phyloP scores from a whole-genome alignment of 1,140 invertebrate species.

The Papilio machaon region DNA sequence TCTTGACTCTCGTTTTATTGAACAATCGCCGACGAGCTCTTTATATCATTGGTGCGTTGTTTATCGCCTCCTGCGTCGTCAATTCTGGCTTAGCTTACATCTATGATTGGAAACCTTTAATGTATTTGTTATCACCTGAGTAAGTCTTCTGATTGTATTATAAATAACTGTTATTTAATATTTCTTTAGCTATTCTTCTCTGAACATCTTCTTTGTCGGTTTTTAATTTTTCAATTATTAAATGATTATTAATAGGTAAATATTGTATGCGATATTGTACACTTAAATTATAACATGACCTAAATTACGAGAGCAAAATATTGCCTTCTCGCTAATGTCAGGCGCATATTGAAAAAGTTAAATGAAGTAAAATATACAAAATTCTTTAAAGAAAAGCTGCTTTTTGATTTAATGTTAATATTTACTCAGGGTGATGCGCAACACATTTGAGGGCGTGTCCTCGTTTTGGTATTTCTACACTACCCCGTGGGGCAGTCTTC shows the following conservation, averaged over 20 bases:
- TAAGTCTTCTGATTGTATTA: constrained; percentile 48
- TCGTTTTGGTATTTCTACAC: constrained; percentile 59
- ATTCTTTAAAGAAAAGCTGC: background rate
- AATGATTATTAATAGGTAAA: too few relatives aligned
- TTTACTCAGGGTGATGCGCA: constrained; percentile 49
- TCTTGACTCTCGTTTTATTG: constrained; percentile 47
- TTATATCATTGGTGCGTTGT: constrained; percentile 41
- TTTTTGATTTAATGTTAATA: background rate
- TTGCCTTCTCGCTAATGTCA: background rate
- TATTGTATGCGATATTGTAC: too few relatives aligned
- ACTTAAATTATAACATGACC: background rate
- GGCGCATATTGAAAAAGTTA: background rate
- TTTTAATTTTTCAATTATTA: too few relatives aligned
- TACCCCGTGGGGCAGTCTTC: constrained; percentile 60
- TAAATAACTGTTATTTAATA: background rate
- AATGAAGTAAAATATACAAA: too few relatives aligned
- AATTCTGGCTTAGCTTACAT: constrained; percentile 50
- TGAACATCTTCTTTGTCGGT: too few relatives aligned
- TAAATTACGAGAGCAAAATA: background rate
- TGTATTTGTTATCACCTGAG: constrained; percentile 52
- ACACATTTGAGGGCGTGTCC: constrained; percentile 44
- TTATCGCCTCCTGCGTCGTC: constrained; percentile 42
- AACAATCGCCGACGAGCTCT: constrained; percentile 43
- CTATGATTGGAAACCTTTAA: constrained; percentile 51
- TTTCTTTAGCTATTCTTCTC: too few relatives aligned